Evolutionary conservation across 2,797 vertebrate genomes (phyloP).

Genomic region (Sitta carolinensis): DNA sequence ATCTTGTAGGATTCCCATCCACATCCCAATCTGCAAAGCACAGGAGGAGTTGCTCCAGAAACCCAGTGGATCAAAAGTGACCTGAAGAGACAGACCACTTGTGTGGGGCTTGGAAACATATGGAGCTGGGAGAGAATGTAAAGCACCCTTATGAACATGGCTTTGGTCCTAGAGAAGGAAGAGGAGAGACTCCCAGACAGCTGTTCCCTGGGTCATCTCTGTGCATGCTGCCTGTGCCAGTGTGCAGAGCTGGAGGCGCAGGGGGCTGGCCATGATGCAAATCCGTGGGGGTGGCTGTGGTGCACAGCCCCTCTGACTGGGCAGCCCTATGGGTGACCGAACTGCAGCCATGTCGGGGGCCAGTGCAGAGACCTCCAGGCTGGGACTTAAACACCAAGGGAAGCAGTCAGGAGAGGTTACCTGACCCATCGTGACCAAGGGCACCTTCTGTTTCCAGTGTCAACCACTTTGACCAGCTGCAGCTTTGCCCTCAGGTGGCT

Average conservation of each 20-base stretch:
- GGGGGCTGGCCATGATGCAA: neutral
- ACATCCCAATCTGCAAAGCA: rapidly evolving
- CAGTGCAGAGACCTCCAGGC: neutral
- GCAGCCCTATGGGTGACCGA: rapidly evolving
- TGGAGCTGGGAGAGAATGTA: neutral
- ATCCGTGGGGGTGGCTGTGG: rapidly evolving
- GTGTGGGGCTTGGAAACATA: rapidly evolving
- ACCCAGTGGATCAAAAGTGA: rapidly evolving
- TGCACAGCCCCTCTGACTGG: neutral
- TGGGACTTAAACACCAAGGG: rapidly evolving
- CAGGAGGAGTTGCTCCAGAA: neutral
- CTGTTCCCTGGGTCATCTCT: rapidly evolving
- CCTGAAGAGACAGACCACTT: neutral
- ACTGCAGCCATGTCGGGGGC: rapidly evolving
- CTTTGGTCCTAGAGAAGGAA: neutral
- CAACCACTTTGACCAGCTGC: neutral
- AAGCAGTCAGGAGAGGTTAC: neutral
- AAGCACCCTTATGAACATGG: neutral
- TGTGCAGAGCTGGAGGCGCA: rapidly evolving
- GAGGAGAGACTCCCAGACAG: neutral
- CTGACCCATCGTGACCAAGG: rapidly evolving
- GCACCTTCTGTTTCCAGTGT: neutral
- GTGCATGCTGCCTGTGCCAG: rapidly evolving
- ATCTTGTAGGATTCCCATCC: neutral
- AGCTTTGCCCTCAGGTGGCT: neutral